Base-by-base conservation (phyloP, 2,888 invertebrate species). In the Ophion ventricosus region DNA sequence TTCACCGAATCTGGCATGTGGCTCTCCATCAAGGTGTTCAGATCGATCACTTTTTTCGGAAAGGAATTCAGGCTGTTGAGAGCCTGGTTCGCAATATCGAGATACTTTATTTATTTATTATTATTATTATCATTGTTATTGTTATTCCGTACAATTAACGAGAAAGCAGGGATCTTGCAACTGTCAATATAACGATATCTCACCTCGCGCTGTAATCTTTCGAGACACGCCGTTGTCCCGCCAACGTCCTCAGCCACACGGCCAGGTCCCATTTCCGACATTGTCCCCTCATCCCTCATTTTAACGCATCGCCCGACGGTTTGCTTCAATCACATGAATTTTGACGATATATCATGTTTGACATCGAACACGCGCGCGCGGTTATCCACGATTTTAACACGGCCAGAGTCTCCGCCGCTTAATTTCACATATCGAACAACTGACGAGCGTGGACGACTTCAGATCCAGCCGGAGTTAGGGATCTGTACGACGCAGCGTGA, bases 141-240 rank as follows among this genome's bases (percentile, higher is more conserved):
- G 1, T 17, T 2, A 23, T n/a, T 10, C 3, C 11, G 63, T 26
- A 23, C 23, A 17, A 23, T 20, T 23, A 17, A 49, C 14, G 17
- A 8, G 57, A 57, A 57, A 23, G 23, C 57, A 8, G 14, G 14
- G 49, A 14, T 49, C 4, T 49, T 49, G 14, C 17, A 17, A 49
- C 49, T 14, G 49, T 17, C 25, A 54, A 78, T 54, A 63, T 57
- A 40, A 7, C 43, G 43, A 43, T 77, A 17, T 67, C 73, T 86
- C 80, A 92, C 92, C 88, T 92, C 90, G 77, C 87, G 88, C 82
- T 89, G 90, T 82, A 92, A 86, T 81, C 88, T 88, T 80, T 89
- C 88, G 82, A 92, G 87, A 82, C 90, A 88, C 40, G 88, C 85
- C 61, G 86, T 81, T 40, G 86, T 84, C 82, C 88, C 88, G 85